Conservation (phyloP, 2,113 vertebrate genomes). For the Calidris pygmaea region DNA sequence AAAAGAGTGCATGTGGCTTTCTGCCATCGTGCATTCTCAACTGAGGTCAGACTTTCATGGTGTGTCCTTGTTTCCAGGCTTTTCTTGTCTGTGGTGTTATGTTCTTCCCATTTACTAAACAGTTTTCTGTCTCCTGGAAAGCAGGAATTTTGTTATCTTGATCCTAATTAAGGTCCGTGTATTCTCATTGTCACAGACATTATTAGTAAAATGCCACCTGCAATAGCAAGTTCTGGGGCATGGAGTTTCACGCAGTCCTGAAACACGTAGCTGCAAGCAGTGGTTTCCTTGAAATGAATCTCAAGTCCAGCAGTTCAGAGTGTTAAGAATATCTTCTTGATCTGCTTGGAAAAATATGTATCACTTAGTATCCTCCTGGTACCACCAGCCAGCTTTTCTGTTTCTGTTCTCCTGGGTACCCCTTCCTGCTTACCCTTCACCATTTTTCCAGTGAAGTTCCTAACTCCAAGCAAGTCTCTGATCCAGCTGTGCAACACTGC, state of each 20-base stretch:
- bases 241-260: not conserved
- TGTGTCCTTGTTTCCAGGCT: not conserved
- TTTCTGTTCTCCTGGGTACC: not conserved
- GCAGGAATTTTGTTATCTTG: not conserved
- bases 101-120: not conserved
- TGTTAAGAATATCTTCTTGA: not conserved
- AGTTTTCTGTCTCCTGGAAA: conserved; percentile 3
- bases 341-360: not conserved
- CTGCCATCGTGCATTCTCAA: not conserved
- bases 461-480: not conserved
- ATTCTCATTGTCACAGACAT: not conserved
- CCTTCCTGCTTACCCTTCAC: not conserved
- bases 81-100: not conserved
- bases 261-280: not conserved
- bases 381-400: not conserved
- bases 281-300: not conserved
- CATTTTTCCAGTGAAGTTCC: not conserved
- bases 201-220: not conserved
- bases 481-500: not conserved
- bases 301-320: not conserved
- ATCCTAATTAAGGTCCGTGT: not conserved
- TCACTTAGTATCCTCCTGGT: not conserved
- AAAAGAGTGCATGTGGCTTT: not conserved
- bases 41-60: not conserved
- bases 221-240: not conserved